These are phyloP conservation scores for Orius insidiosus DNA, from an alignment of 1,140 invertebrate genomes.

Conservation along the genomic window DNA sequence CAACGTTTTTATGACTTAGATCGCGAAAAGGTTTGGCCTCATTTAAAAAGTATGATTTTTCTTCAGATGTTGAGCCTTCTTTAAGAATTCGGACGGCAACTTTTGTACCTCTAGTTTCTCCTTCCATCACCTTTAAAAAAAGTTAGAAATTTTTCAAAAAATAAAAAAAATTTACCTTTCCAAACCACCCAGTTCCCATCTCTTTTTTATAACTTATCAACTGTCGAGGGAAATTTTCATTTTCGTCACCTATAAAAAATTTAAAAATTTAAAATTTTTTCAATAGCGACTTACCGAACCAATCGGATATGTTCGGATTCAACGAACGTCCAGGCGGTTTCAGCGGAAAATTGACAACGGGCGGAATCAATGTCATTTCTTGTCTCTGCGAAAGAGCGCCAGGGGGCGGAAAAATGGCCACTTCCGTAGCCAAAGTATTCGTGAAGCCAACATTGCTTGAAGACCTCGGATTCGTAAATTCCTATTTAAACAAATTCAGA, in stretches of 20 bases:
- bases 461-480: constrained; percentile 13
- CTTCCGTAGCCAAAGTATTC: constrained; percentile 14
- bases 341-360: background rate
- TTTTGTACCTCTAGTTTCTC: constrained; percentile 37
- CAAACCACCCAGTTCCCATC: constrained; percentile 74
- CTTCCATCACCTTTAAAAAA: constrained; percentile 46
- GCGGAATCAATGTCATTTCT: background rate
- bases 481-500: background rate
- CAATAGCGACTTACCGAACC: constrained; percentile 18
- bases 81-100: constrained; percentile 52
- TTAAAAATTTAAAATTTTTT: constrained; percentile 18
- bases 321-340: constrained; percentile 7
- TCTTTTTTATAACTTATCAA: constrained; percentile 66
- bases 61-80: constrained; percentile 45
- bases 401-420: constrained; percentile 20
- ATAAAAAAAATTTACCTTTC: constrained; percentile 37
- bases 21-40: constrained; percentile 48
- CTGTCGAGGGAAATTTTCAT: constrained; percentile 54
- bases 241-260: constrained; percentile 32
- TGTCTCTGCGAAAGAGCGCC: background rate
- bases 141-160: background rate
- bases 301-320: constrained; percentile 11
- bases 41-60: constrained; percentile 52
- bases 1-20: constrained; percentile 41
- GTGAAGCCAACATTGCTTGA: constrained; percentile 15